Evolutionary conservation across 2,888 invertebrate genomes (phyloP).

Genomic region (Ormyrus rosae): DNA sequence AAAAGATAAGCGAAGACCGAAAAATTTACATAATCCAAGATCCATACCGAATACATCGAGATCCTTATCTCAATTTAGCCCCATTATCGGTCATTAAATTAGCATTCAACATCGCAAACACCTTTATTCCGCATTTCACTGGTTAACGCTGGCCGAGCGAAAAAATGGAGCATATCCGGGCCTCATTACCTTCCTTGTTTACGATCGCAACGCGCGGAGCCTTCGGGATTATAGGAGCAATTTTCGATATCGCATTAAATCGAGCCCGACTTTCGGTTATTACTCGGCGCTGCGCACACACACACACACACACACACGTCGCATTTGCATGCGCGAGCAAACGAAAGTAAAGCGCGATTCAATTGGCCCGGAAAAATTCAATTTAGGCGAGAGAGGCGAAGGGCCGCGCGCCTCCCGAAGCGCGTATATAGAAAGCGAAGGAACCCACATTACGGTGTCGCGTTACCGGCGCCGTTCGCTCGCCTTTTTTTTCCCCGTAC

Average conservation of each 20-base stretch:
- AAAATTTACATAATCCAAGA: no score
- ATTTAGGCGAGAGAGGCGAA: conserved; percentile 3
- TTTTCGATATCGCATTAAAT: conserved; percentile 35
- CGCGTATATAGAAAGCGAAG: conserved; percentile 39
- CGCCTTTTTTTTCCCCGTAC: not conserved
- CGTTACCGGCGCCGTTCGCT: conserved; percentile 37
- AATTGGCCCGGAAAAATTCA: not conserved
- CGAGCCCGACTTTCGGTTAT: conserved; percentile 14
- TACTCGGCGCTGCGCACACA: not conserved
- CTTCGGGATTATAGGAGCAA: not conserved
- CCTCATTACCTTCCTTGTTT: conserved; percentile 33
- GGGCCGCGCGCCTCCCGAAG: not conserved
- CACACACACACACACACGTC: not conserved
- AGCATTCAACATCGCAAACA: conserved; percentile 5
- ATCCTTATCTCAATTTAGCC: conserved; percentile 9
- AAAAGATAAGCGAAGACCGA: no score
- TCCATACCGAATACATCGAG: not conserved
- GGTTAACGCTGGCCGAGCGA: not conserved
- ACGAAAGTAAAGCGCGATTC: conserved; percentile 33
- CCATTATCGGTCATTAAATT: not conserved
- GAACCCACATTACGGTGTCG: conserved; percentile 53
- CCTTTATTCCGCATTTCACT: not conserved
- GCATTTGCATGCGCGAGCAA: conserved; percentile 34
- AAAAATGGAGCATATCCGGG: conserved; percentile 26
- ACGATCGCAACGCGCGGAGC: not conserved